Base-by-base conservation (phyloP, 2,888 invertebrate genomes). In the Sphecodes monilicornis region DNA sequence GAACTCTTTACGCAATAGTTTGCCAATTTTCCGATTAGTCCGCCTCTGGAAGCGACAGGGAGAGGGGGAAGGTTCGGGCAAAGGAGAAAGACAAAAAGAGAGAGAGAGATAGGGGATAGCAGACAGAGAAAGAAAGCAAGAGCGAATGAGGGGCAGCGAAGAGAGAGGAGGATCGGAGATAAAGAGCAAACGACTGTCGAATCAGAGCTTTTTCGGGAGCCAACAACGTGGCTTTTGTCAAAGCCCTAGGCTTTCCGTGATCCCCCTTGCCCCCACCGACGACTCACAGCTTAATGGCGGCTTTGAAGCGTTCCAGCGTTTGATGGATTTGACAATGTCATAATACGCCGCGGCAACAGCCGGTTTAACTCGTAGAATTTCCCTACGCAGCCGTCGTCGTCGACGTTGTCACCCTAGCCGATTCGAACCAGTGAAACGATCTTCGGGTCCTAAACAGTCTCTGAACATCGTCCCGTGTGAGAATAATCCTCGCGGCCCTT, bases 241-340 rank as follows among this genome's bases (percentile, higher is more conserved):
- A 69, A 46, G 64, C 81, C 71, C 79, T 78, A 80, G 88, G 88
- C 84, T 85, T 88, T 82, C 66, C 85, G 68, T 39, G 36, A 13
- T 50, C 43, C 39, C 60, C 76, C 75, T 36, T 26, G 50, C 11
- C n/a, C 69, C 72, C 57, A 32, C 68, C 29, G 69, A 76, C 80
- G 76, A 81, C 82, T 82, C 78, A 78, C 79, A 57, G 90, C 88
- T 89, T 91, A 90, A 87, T 88, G 86, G 82, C 76, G 76, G 91
- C 91, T 93, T 92, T 92, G 90, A 92, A 92, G 88, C 89, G 86
- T 86, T 86, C 85, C 87, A 84, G 73, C 90, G 91, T 91, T 91
- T 92, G 93, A 93, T 93, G 92, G 91, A 89, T 91, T 92, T 89
- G 87, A 82, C 90, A 82, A 93, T 91, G 91, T 90, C 89, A 88